A percentile compares a stretch with the other conserved stretches of the same genome.
Conservation (phyloP, 2,888 invertebrate species). For the Capitulum mitella region DNA sequence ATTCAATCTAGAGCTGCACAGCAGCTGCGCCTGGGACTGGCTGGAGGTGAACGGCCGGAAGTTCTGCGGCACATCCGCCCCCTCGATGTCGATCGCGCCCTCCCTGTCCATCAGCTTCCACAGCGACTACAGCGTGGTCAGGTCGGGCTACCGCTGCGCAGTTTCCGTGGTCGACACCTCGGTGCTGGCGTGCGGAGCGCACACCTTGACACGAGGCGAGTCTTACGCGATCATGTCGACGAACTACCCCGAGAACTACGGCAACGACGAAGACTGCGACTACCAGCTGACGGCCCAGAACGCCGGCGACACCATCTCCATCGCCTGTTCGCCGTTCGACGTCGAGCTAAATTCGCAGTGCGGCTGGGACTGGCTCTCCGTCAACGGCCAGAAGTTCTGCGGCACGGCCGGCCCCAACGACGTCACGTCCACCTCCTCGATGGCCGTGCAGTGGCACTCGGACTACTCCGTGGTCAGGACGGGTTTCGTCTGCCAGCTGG, state of each 20-base stretch:
- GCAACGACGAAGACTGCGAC: not conserved
- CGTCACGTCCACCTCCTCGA: not conserved
- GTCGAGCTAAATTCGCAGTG: not conserved
- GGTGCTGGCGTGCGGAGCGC: not conserved
- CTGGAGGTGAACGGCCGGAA: not conserved
- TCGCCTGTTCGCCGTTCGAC: not conserved
- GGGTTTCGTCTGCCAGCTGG: not conserved
- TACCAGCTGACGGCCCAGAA: not conserved
- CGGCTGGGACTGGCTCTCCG: not conserved
- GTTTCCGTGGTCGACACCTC: not conserved
- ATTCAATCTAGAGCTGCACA: not conserved
- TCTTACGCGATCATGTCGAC: not conserved
- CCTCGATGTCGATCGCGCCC: not conserved
- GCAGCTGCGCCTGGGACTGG: not conserved
- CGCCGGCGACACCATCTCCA: not conserved
- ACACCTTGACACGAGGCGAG: not conserved
- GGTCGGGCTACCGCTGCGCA: too few relatives aligned
- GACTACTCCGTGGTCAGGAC: not conserved
- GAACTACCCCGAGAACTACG: too few relatives aligned
- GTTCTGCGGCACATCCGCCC: not conserved
- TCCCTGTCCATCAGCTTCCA: not conserved
- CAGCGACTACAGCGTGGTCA: constrained; percentile 9
- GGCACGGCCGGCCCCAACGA: not conserved
- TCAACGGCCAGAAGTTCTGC: not conserved
- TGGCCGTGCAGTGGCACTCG: not conserved